Percentiles rank a stretch among this genome's conserved stretches.
These are phyloP conservation scores for Dasypogon diadema DNA, from an alignment of 2,888 invertebrate genomes.

Conservation along the genomic window DNA sequence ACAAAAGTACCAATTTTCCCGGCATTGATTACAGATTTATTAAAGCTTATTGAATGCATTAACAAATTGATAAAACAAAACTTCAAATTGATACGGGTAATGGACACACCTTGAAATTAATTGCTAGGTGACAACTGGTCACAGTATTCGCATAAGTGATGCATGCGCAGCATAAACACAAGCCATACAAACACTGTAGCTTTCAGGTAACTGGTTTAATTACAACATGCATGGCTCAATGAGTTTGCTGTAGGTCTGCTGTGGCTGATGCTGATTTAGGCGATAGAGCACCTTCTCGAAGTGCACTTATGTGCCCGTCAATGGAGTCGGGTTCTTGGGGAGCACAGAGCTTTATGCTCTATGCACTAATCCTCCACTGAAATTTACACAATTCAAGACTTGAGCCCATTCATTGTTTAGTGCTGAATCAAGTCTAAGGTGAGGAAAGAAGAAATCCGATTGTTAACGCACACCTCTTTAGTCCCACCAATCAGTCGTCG, in stretches of 20 bases:
- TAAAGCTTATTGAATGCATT: neutral
- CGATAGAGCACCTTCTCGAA: conserved; percentile 6
- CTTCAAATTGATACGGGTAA: neutral
- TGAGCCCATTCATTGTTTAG: conserved; percentile 33
- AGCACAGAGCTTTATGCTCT: neutral
- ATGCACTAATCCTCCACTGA: conserved; percentile 23
- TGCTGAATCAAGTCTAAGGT: neutral
- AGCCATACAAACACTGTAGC: neutral
- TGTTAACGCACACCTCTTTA: conserved; percentile 24
- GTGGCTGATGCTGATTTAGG: too few relatives aligned
- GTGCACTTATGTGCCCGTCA: conserved; percentile 1
- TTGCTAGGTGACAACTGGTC: neutral
- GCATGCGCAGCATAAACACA: too few relatives aligned
- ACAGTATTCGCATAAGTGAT: too few relatives aligned
- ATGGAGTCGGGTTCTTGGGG: conserved; percentile 4
- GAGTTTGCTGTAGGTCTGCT: conserved; percentile 2
- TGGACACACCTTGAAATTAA: conserved; percentile 31
- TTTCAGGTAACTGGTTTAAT: conserved; percentile 30
- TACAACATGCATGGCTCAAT: conserved; percentile 20
- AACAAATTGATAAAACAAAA: conserved; percentile 24
- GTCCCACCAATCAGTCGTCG: conserved; percentile 28
- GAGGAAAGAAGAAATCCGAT: conserved; percentile 1
- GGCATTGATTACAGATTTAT: conserved; percentile 3
- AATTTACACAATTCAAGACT: conserved; percentile 16
- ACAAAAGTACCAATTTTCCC: neutral